Evolutionary conservation across 2,888 invertebrate species (phyloP).

Genomic region (Pristionchus entomophagus): DNA sequence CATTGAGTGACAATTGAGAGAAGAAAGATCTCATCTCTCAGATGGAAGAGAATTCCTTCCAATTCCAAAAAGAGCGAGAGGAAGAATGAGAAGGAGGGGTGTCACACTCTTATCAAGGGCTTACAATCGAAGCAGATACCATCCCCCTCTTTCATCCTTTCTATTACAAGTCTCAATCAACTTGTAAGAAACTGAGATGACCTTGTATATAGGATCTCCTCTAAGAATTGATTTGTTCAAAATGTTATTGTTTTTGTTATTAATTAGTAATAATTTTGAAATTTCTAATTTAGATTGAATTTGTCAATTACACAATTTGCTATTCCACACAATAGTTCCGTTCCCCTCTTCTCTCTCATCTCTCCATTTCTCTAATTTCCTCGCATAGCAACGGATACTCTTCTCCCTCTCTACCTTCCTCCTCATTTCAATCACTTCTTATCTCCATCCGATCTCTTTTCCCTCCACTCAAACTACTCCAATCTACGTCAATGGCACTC

Average conservation of each 20-base stretch:
- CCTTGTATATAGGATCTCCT: too few species aligned
- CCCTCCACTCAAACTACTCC: not conserved
- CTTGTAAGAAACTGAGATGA: too few species aligned
- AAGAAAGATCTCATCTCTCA: conserved; percentile 1
- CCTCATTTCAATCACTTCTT: conserved; percentile 31
- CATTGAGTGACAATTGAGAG: not conserved
- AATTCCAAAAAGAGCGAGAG: not conserved
- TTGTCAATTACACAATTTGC: too few species aligned
- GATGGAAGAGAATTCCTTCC: not conserved
- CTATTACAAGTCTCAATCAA: not conserved
- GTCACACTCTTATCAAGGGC: not conserved
- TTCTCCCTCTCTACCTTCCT: not conserved
- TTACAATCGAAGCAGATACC: not conserved
- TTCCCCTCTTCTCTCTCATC: not conserved
- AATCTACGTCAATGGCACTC: not conserved
- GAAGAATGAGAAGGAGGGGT: conserved; percentile 16
- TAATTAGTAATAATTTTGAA: not conserved
- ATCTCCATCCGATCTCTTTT: conserved; percentile 29
- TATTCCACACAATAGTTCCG: too few species aligned
- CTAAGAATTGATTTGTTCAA: not conserved
- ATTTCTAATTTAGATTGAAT: not conserved
- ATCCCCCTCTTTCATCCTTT: not conserved
- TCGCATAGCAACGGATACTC: conserved; percentile 38
- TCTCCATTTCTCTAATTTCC: not conserved
- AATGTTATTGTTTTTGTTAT: not conserved